phyloP scores from a whole-genome alignment of 2,888 invertebrate species.

The Acleris sparsana region DNA sequence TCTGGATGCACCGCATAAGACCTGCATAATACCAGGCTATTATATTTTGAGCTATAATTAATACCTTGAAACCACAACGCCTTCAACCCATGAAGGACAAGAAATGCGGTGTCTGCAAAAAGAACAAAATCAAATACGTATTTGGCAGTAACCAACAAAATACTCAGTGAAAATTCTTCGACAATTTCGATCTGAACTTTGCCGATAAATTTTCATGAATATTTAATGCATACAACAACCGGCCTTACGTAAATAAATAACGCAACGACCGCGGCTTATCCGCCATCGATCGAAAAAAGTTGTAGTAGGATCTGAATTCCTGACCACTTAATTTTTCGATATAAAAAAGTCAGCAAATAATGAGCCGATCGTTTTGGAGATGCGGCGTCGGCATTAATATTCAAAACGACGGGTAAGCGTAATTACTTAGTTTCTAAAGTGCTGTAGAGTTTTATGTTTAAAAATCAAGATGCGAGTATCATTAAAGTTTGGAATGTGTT shows the following conservation, averaged over 20 bases:
- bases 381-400: conserved; percentile 40
- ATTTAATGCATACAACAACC: conserved; percentile 60
- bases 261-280: conserved; percentile 63
- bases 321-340: conserved; percentile 47
- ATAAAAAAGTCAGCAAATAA: conserved; percentile 48
- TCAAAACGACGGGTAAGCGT: conserved; percentile 41
- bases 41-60: conserved; percentile 65
- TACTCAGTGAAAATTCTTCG: background rate
- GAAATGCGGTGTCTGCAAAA: conserved; percentile 60
- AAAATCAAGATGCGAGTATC: conserved; percentile 26
- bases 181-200: conserved; percentile 1
- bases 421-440: conserved; percentile 41
- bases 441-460: conserved; percentile 35
- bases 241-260: conserved; percentile 71
- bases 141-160: background rate
- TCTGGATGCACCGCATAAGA: conserved; percentile 59
- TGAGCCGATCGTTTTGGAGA: conserved; percentile 40
- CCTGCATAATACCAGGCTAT: conserved; percentile 69
- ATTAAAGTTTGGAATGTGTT: conserved; percentile 13
- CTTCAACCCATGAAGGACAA: conserved; percentile 62
- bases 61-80: conserved; percentile 56
- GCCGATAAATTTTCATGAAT: conserved; percentile 57
- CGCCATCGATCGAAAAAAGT: conserved; percentile 58
- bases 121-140: conserved; percentile 37
- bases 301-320: conserved; percentile 65